phyloP scores from a whole-genome alignment of 2,113 vertebrate species.

The Cryptotis parvus region DNA sequence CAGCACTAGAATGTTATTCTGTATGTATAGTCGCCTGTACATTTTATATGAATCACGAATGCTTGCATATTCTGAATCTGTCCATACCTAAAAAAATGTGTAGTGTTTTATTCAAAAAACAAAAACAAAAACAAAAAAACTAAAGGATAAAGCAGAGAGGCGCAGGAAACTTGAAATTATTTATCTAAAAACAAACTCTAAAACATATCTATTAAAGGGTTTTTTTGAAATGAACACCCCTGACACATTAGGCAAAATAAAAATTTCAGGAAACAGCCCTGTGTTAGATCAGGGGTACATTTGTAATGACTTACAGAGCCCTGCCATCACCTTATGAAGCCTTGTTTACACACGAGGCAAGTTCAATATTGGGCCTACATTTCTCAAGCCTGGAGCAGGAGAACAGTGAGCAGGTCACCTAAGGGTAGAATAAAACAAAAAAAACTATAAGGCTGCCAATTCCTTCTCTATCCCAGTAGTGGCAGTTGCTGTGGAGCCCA shows the following conservation, averaged over 20 bases:
- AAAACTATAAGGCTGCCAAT: constrained; percentile 69
- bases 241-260: constrained; percentile 27
- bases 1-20: neutral
- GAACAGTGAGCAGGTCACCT: constrained; percentile 80
- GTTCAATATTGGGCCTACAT: constrained; percentile 77
- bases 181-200: neutral
- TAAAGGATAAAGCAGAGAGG: constrained; percentile 4
- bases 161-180: neutral
- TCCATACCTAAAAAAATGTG: constrained; percentile 2
- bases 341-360: constrained; percentile 68
- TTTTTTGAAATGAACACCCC: neutral
- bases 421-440: constrained; percentile 61
- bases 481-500: constrained; percentile 52
- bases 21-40: neutral
- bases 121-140: neutral
- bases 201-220: neutral
- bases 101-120: constrained; percentile 12
- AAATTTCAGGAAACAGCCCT: neutral
- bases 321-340: constrained; percentile 74
- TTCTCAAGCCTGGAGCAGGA: constrained; percentile 81
- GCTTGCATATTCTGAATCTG: constrained; percentile 9
- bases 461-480: constrained; percentile 73
- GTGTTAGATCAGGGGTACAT: neutral
- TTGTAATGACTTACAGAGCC: constrained; percentile 57
- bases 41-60: neutral